Evolutionary conservation across 2,113 vertebrate genomes (phyloP).

Genomic region (Protobothrops flavoviridis): DNA sequence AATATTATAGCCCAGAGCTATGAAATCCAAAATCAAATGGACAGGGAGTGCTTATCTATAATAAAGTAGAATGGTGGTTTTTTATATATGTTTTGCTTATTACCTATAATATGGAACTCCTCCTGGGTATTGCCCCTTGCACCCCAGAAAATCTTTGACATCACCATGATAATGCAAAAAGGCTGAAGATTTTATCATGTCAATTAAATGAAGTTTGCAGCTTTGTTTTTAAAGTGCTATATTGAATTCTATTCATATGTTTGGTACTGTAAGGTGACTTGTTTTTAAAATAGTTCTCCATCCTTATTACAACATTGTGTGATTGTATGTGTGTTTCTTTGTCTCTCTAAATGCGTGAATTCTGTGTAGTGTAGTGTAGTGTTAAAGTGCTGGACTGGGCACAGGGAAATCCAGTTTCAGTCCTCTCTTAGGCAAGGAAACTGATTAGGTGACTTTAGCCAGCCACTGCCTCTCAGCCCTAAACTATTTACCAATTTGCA

Average conservation of each 20-base stretch:
- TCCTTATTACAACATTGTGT: neutral
- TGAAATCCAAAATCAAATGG: neutral
- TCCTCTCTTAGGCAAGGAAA: too few relatives aligned
- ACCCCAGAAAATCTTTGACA: neutral
- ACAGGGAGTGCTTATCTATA: neutral
- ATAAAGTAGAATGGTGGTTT: neutral
- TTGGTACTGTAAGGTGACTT: slow-evolving; percentile 3
- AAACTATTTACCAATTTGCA: too few relatives aligned
- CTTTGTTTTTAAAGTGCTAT: slow-evolving; percentile 14
- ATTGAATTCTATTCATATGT: slow-evolving; percentile 4
- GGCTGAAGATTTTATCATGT: neutral
- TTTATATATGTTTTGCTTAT: neutral
- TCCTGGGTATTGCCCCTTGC: neutral
- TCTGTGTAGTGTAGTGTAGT: too few relatives aligned
- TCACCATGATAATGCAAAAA: neutral
- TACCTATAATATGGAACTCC: fast-evolving
- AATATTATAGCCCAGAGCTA: neutral
- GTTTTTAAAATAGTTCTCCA: slow-evolving; percentile 22
- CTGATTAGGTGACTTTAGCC: too few relatives aligned
- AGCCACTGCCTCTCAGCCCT: too few relatives aligned
- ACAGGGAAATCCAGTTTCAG: too few relatives aligned
- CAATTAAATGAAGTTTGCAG: slow-evolving; percentile 9
- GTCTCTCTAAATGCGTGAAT: too few relatives aligned
- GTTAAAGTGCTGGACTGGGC: too few relatives aligned
- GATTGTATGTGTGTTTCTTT: too few relatives aligned